A percentile compares a stretch with the other conserved stretches of the same genome.
Evolutionary conservation across 2,888 invertebrate species (phyloP).

Genomic region (Lapara coniferarum): DNA sequence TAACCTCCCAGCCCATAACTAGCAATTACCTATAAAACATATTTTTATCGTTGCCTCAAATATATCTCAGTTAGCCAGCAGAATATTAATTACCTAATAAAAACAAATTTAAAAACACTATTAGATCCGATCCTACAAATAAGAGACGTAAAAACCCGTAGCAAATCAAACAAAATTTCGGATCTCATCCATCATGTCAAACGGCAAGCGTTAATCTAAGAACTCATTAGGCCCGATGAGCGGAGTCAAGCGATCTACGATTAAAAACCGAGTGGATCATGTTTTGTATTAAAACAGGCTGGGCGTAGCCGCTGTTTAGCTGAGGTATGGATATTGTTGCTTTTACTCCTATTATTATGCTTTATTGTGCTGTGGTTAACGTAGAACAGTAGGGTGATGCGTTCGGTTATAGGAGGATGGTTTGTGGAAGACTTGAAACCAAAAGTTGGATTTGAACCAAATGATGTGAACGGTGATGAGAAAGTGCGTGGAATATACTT

Average conservation of each 20-base stretch:
- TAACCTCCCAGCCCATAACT: not conserved
- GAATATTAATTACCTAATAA: conserved; percentile 22
- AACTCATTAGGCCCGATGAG: conserved; percentile 64
- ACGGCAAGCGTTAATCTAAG: conserved; percentile 59
- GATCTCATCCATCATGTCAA: conserved; percentile 76
- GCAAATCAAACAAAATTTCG: conserved; percentile 76
- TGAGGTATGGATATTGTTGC: not conserved
- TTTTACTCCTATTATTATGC: not conserved
- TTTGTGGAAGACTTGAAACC: no score
- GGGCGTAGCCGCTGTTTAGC: conserved; percentile 3
- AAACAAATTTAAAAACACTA: conserved; percentile 22
- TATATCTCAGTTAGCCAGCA: conserved; percentile 10
- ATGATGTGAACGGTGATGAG: no score
- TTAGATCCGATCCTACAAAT: conserved; percentile 21
- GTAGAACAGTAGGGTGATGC: no score
- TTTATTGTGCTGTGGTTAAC: not conserved
- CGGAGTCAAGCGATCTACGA: conserved; percentile 36
- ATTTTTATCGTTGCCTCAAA: conserved; percentile 6
- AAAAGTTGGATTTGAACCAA: no score
- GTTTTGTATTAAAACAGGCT: conserved; percentile 4
- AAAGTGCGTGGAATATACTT: no score
- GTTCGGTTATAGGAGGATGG: not conserved
- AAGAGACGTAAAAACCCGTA: conserved; percentile 52
- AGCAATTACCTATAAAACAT: not conserved
- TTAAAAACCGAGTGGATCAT: conserved; percentile 29